Percentiles rank a stretch among this genome's conserved stretches.
phyloP scores from a whole-genome alignment of 1,140 invertebrate species.

The Philopotamus ludificatus region DNA sequence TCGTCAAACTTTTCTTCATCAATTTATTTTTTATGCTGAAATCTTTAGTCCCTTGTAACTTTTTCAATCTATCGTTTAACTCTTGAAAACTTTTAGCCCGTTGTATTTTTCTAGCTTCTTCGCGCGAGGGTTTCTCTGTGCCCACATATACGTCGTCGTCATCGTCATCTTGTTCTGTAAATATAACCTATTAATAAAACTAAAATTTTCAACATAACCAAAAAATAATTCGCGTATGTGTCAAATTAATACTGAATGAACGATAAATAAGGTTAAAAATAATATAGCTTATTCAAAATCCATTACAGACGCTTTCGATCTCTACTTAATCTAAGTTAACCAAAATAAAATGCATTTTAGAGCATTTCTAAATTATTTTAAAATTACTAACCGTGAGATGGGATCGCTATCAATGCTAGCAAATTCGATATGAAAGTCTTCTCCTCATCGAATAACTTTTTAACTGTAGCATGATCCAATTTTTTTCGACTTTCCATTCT shows the following conservation, averaged over 20 bases:
- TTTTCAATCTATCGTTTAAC: constrained; percentile 30
- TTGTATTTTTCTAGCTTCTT: constrained; percentile 33
- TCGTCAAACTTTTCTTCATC: constrained; percentile 37
- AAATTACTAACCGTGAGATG: constrained; percentile 28
- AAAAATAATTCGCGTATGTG: constrained; percentile 1
- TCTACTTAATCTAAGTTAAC: no score
- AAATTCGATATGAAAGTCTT: constrained; percentile 26
- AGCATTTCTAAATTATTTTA: no score
- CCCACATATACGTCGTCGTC: constrained; percentile 35
- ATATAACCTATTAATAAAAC: not conserved
- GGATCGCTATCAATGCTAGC: constrained; percentile 20
- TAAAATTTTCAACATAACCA: not conserved
- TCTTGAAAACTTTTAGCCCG: constrained; percentile 38
- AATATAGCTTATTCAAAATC: no score
- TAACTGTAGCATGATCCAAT: not conserved
- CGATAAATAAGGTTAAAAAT: no score
- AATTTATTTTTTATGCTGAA: constrained; percentile 39
- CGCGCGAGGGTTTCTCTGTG: constrained; percentile 29
- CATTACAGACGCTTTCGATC: no score
- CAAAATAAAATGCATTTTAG: no score
- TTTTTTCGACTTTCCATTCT: not conserved
- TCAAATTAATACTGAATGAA: no score
- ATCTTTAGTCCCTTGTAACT: constrained; percentile 34
- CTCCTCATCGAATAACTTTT: not conserved
- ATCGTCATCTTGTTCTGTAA: constrained; percentile 22